Conservation (phyloP, 2,797 vertebrate species). For the Knipowitschia caucasica region DNA sequence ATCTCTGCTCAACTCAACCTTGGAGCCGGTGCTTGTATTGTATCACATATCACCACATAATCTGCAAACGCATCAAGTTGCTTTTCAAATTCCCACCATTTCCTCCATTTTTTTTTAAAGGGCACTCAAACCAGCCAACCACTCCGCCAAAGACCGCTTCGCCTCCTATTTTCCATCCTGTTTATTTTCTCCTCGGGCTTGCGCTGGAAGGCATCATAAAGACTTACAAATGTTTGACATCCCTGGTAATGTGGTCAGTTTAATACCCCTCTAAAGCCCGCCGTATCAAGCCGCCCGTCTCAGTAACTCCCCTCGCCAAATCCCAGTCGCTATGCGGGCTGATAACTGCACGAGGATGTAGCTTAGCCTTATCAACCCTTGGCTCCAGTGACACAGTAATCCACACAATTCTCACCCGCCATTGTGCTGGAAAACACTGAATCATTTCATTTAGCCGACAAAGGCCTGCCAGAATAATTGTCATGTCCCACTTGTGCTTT, state of each 20-base stretch:
- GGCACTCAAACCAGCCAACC: too few species aligned
- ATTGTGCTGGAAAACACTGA: conserved; percentile 56
- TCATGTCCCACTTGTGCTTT: conserved; percentile 26
- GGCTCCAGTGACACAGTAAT: conserved; percentile 71
- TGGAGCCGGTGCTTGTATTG: background rate
- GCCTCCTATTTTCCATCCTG: background rate
- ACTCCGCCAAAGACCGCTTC: background rate
- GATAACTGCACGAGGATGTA: conserved; percentile 73
- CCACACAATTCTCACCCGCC: conserved; percentile 64
- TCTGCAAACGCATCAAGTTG: background rate
- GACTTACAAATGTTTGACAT: conserved; percentile 39
- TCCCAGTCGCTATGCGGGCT: conserved; percentile 60
- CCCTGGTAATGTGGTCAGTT: conserved; percentile 60
- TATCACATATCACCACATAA: background rate
- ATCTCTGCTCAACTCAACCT: background rate
- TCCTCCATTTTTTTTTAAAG: background rate
- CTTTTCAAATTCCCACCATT: background rate
- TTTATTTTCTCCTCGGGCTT: conserved; percentile 4
- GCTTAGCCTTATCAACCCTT: conserved; percentile 74
- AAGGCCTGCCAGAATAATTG: conserved; percentile 45
- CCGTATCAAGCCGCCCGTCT: conserved; percentile 58
- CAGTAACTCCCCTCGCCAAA: conserved; percentile 62
- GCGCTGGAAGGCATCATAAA: conserved; percentile 25
- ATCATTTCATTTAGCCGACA: conserved; percentile 64
- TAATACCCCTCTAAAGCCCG: conserved; percentile 53